These are phyloP conservation scores for Lithobates sylvaticus DNA, from an alignment of 2,797 vertebrate genomes.

Conservation along the genomic window DNA sequence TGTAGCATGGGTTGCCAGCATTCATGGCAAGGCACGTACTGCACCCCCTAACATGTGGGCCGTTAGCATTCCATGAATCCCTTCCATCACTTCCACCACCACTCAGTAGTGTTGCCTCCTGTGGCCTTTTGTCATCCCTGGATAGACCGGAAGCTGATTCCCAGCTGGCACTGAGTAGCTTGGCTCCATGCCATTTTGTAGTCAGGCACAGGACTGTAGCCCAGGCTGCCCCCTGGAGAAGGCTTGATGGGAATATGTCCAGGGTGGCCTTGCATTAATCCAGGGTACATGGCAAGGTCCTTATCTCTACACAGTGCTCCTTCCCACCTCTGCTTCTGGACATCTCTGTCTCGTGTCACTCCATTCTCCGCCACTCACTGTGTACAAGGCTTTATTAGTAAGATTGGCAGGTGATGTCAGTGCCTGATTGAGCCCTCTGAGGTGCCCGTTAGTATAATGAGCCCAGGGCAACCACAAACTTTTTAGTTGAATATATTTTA, in stretches of 20 bases:
- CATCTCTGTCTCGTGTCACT: slow-evolving; percentile 64
- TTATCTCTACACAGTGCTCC: slow-evolving; percentile 73
- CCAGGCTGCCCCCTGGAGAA: slow-evolving; percentile 71
- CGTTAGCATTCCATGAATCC: too few relatives aligned
- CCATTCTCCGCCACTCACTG: slow-evolving; percentile 72
- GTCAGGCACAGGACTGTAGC: slow-evolving; percentile 75
- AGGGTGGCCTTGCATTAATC: slow-evolving; percentile 74
- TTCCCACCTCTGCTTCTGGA: slow-evolving; percentile 62
- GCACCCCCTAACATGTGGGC: too few relatives aligned
- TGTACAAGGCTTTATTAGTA: slow-evolving; percentile 80
- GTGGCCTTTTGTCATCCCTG: slow-evolving; percentile 70
- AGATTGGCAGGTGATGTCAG: slow-evolving; percentile 79
- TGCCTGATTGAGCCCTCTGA: slow-evolving; percentile 66
- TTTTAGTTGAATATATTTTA: too few relatives aligned
- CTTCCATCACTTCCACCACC: slow-evolving; percentile 74
- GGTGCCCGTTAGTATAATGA: too few relatives aligned
- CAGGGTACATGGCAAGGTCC: slow-evolving; percentile 83
- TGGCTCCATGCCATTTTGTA: slow-evolving; percentile 71
- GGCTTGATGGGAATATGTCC: slow-evolving; percentile 64
- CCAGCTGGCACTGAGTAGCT: slow-evolving; percentile 74
- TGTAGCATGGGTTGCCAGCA: too few relatives aligned
- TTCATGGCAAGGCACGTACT: too few relatives aligned
- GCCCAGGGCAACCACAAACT: too few relatives aligned
- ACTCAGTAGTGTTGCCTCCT: slow-evolving; percentile 77
- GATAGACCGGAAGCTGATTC: slow-evolving; percentile 61